A percentile compares a stretch with the other conserved stretches of the same genome.
Conservation (phyloP, 2,797 vertebrate genomes). For the Chloroceryle amazona region DNA sequence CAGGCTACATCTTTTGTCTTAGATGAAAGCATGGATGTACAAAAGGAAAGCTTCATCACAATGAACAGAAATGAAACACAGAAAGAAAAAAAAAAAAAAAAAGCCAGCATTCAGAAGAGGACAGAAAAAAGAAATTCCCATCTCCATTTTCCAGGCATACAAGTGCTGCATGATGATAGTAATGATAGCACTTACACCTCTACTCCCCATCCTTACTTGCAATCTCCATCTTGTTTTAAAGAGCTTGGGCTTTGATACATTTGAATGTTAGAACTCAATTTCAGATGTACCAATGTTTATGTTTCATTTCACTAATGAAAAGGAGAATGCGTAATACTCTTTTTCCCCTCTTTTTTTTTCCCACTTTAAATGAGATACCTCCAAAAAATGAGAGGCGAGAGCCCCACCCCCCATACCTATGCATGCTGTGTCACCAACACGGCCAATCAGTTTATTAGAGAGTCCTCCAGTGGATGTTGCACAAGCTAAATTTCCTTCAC, state of each 20-base stretch:
- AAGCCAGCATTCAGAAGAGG: not conserved
- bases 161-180: not conserved
- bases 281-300: not conserved
- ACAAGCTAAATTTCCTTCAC: conserved; percentile 85
- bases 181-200: not conserved
- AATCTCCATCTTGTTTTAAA: not conserved
- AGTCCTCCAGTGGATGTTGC: conserved; percentile 90
- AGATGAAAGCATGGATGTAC: not conserved
- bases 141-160: not conserved
- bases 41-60: not conserved
- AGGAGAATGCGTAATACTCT: not conserved
- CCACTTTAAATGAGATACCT: not conserved
- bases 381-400: not conserved
- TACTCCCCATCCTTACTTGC: not conserved
- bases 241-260: not conserved
- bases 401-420: conserved; percentile 82
- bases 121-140: not conserved
- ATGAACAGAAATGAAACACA: not conserved
- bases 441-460: conserved; percentile 89
- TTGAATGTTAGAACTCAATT: not conserved
- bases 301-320: not conserved
- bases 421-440: conserved; percentile 90
- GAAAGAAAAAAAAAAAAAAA: not conserved
- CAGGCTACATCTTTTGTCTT: not conserved
- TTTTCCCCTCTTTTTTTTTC: not conserved